phyloP scores from a whole-genome alignment of 1,140 invertebrate genomes.

The honey bee (Apis mellifera) region Amel_HAv3.1 CM009936.2:1992001-1992500 shows the following conservation, averaged over 20 bases:
- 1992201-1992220: constrained; percentile 58
- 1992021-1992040: constrained; percentile 65
- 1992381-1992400: constrained; percentile 67
- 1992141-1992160: constrained; percentile 4
- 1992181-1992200: constrained; percentile 48
- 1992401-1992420: constrained; percentile 52
- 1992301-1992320: background rate
- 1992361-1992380: constrained; percentile 59
- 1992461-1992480: background rate
- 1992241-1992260: constrained; percentile 25
- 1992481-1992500: constrained; percentile 19
- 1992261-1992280: constrained; percentile 37
- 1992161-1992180: constrained; percentile 26
- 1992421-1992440: constrained; percentile 39
- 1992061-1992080: background rate
- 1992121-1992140: constrained; percentile 1
- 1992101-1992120: constrained; percentile 39
- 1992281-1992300: constrained; percentile 8
- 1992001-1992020: no score
- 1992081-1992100: constrained; percentile 58
- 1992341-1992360: no score
- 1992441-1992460: constrained; percentile 32
- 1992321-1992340: constrained; percentile 6
- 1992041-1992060: constrained; percentile 49
- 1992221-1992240: constrained; percentile 55